Percentiles rank a stretch among this genome's conserved stretches.
Evolutionary conservation across 2,797 vertebrate species (phyloP).

Genomic region (Podarcis siculus): DNA sequence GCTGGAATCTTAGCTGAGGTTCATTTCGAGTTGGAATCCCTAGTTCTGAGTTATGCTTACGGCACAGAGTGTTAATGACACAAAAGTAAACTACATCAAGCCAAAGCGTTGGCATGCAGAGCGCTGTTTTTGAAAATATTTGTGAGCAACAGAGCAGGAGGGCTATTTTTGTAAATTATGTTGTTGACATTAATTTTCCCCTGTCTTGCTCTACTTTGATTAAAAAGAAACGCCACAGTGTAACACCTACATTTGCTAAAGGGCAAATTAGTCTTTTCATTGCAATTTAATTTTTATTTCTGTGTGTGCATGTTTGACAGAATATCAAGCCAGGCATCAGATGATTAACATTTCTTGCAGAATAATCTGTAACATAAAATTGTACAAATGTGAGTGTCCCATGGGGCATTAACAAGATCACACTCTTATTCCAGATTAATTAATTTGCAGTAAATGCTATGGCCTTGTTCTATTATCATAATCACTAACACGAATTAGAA

Average conservation of each 20-base stretch:
- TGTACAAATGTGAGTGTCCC: slow-evolving; percentile 10
- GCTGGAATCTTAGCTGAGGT: slow-evolving; percentile 77
- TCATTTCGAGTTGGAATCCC: slow-evolving; percentile 66
- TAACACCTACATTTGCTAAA: slow-evolving; percentile 64
- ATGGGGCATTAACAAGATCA: slow-evolving; percentile 29
- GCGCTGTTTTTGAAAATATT: slow-evolving; percentile 67
- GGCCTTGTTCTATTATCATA: slow-evolving; percentile 36
- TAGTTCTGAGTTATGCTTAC: slow-evolving; percentile 74
- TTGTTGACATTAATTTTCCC: slow-evolving; percentile 66
- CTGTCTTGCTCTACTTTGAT: slow-evolving; percentile 63
- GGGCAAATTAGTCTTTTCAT: slow-evolving; percentile 62
- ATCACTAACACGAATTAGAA: slow-evolving; percentile 36
- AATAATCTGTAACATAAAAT: slow-evolving; percentile 42
- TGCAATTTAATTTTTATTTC: slow-evolving; percentile 40
- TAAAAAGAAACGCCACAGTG: slow-evolving; percentile 56
- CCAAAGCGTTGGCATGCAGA: slow-evolving; percentile 70
- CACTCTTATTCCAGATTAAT: slow-evolving; percentile 39
- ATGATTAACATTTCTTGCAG: slow-evolving; percentile 27
- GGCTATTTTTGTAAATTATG: slow-evolving; percentile 64
- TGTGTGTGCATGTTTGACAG: not conserved
- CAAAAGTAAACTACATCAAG: slow-evolving; percentile 63
- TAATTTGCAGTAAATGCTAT: slow-evolving; percentile 33
- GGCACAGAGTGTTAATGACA: slow-evolving; percentile 73
- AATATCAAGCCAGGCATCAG: slow-evolving; percentile 31
- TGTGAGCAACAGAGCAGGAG: slow-evolving; percentile 63